Base-by-base conservation (phyloP, 2,888 invertebrate species). In the Xylocampa areola region DNA sequence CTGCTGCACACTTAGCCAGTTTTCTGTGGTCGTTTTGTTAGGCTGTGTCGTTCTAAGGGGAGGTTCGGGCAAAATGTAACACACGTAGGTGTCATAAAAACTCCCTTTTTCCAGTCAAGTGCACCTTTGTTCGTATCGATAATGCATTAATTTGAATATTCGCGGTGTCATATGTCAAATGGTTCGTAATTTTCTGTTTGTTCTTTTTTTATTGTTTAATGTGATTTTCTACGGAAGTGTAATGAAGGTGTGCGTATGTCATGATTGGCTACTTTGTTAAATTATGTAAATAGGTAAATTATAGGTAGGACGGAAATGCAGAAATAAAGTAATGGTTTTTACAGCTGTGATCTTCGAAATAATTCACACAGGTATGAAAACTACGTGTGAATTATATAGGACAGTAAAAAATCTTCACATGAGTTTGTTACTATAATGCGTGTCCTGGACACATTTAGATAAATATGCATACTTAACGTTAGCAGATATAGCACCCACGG, bases 91-190 rank as follows among this genome's bases (percentile, higher is more conserved):
- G 89, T 85, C 82, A 86, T 85, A 88, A 88, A 87, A 80, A 80
- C 82, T 80, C 87, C 90, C 88, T 80, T 78, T 84, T 84, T 85
- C 82, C 84, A 88, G 83, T 87, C 90, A 83, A 89, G 87, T 88
- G 90, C 89, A 87, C 91, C 87, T 90, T 87, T 82, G 87, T 79
- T 85, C 83, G 76, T 89, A 92, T 93, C 85, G 91, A 87, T 92
- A 93, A 94, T 91, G 91, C 94, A 91, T 92, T 93, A 94, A 94
- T 94, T 94, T 92, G 91, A 92, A 94, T 92, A 93, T 93, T 93
- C 93, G 92, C 92, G 90, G 93, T 93, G 93, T 94, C 93, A 93
- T 88, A 93, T 94, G 93, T 94, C 93, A 94, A 93, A 92, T 91
- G 92, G 89, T 91, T 91, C 84, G 89, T 93, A 93, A 93, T 93